Evolutionary conservation across 1,140 invertebrate genomes (phyloP).

Genomic region (Penaeus chinensis): DNA sequence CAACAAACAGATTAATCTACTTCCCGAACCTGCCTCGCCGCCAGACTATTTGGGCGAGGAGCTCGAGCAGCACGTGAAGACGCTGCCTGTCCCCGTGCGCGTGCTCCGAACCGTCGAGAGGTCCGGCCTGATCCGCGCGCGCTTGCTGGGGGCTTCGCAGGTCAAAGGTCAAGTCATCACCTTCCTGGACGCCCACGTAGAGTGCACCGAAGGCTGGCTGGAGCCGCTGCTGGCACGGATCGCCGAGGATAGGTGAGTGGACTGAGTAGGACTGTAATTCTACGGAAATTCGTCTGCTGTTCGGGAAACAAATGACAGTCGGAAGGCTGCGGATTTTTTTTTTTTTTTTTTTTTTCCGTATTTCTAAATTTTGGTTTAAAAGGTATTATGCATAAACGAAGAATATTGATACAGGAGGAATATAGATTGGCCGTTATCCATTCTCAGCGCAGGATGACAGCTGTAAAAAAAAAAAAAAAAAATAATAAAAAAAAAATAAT

Average conservation of each 20-base stretch:
- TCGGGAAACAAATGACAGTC: neutral
- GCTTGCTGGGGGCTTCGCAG: slow-evolving; percentile 90
- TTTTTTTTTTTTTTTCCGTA: neutral
- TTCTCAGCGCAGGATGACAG: too few relatives aligned
- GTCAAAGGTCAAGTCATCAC: slow-evolving; percentile 95
- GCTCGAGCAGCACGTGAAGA: slow-evolving; percentile 90
- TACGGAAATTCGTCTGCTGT: neutral
- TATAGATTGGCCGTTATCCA: too few relatives aligned
- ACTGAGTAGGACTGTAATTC: neutral
- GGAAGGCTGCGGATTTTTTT: neutral
- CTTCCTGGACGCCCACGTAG: slow-evolving; percentile 96
- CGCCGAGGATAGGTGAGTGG: slow-evolving; percentile 79
- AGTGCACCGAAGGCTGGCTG: slow-evolving; percentile 90
- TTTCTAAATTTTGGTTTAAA: neutral
- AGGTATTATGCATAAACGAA: too few relatives aligned
- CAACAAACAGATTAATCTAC: neutral
- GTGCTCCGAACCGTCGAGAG: slow-evolving; percentile 89
- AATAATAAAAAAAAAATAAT: too few relatives aligned
- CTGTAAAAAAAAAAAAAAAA: too few relatives aligned
- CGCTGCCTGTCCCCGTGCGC: slow-evolving; percentile 83
- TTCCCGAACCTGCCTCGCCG: too few relatives aligned
- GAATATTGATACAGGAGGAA: too few relatives aligned
- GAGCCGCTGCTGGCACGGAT: slow-evolving; percentile 91
- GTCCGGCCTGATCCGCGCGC: slow-evolving; percentile 92
- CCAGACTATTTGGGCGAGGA: slow-evolving; percentile 88